phyloP scores from a whole-genome alignment of 2,113 vertebrate genomes.

The Heterocephalus glaber region DNA sequence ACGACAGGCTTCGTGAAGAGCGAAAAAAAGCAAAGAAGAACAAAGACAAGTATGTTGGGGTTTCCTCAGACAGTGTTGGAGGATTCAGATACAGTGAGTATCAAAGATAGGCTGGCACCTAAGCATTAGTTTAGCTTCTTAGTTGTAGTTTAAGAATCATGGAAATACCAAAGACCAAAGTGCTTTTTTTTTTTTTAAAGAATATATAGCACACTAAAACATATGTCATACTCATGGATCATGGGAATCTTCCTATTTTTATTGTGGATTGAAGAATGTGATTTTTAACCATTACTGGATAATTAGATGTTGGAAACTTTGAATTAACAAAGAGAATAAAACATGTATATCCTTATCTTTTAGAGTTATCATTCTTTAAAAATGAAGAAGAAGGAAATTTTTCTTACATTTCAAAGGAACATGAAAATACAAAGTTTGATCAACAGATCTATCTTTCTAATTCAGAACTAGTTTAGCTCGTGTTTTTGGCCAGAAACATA shows the following conservation, averaged over 20 bases:
- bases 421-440: constrained; percentile 9
- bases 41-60: constrained; percentile 98
- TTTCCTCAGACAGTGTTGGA: constrained; percentile 94
- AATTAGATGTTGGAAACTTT: constrained; percentile 8
- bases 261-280: background rate
- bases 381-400: background rate
- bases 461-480: constrained; percentile 6
- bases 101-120: constrained; percentile 37
- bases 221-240: background rate
- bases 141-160: constrained; percentile 52
- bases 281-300: constrained; percentile 42
- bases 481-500: constrained; percentile 32
- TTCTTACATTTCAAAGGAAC: background rate
- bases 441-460: background rate
- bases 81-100: constrained; percentile 93
- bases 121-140: constrained; percentile 1
- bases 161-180: background rate
- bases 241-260: constrained; percentile 19
- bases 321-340: constrained; percentile 46
- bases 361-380: constrained; percentile 17
- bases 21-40: constrained; percentile 99
- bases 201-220: constrained; percentile 26
- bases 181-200: background rate
- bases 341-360: background rate
- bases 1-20: constrained; percentile 96